These are phyloP conservation scores for Bubo blakistoni DNA, from an alignment of 2,113 vertebrate genomes.

Conservation along the genomic window DNA sequence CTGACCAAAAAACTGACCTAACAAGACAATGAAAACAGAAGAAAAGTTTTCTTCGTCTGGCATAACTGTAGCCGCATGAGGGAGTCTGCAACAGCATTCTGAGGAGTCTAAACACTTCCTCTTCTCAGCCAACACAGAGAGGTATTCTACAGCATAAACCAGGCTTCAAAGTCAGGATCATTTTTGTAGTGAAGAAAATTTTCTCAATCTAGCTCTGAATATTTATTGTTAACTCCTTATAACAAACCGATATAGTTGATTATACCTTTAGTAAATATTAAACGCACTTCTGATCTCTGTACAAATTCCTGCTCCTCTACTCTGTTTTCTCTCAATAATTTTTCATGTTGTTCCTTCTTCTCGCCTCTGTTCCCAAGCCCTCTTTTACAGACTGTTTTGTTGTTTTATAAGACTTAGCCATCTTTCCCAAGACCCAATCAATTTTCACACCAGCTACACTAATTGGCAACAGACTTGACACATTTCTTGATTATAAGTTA, in stretches of 20 bases:
- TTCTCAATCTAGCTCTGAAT: not conserved
- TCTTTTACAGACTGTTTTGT: not conserved
- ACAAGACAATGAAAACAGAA: not conserved
- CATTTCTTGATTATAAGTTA: constrained; percentile 48
- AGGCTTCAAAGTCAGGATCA: not conserved
- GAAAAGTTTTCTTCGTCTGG: not conserved
- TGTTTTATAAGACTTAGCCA: not conserved
- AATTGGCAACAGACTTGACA: constrained; percentile 52
- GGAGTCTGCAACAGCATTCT: not conserved
- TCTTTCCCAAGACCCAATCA: constrained; percentile 43
- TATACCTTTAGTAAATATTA: not conserved
- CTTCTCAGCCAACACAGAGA: not conserved
- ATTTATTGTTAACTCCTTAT: not conserved
- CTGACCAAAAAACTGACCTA: not conserved
- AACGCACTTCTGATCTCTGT: not conserved
- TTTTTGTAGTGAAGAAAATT: not conserved
- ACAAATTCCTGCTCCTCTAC: not conserved
- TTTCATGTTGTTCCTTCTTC: not conserved
- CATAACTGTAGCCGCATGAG: not conserved
- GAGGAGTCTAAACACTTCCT: rapidly evolving
- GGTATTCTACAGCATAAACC: not conserved
- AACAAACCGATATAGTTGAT: not conserved
- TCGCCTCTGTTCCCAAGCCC: not conserved
- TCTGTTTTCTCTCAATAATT: not conserved
- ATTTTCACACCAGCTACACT: constrained; percentile 32